Evolutionary conservation across 1,140 invertebrate species (phyloP).

Genomic region (Phortica variegata): DNA sequence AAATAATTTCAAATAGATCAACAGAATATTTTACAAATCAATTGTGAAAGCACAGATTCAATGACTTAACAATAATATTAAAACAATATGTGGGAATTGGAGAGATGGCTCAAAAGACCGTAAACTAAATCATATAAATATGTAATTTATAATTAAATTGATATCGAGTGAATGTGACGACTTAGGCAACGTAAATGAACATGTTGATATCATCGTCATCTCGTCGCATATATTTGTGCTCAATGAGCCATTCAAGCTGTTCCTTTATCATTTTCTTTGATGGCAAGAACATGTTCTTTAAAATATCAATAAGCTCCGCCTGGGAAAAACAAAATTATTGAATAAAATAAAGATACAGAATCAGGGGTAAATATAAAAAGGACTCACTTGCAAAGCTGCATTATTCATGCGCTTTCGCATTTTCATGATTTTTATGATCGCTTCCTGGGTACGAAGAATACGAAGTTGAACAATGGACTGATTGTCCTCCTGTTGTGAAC

Average conservation of each 20-base stretch:
- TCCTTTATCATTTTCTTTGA: conserved; percentile 99
- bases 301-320: conserved; percentile 94
- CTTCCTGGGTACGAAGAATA: conserved; percentile 89
- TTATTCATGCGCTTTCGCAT: conserved; percentile 95
- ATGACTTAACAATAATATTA: no score
- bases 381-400: conserved; percentile 78
- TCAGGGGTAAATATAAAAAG: neutral
- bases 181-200: conserved; percentile 95
- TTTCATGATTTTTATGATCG: conserved; percentile 98
- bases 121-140: neutral
- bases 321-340: conserved; percentile 40
- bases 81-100: no score
- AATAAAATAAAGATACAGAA: conserved; percentile 9
- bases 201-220: conserved; percentile 97
- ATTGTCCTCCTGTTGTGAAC: conserved; percentile 95
- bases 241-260: conserved; percentile 98
- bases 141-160: neutral
- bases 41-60: no score
- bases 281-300: conserved; percentile 99
- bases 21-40: no score
- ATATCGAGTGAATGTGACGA: neutral
- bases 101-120: neutral
- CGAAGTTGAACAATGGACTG: conserved; percentile 95
- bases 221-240: conserved; percentile 95
- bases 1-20: no score